phyloP scores from a whole-genome alignment of 37 sponge, comb jelly and placozoan species.

The Haliclona indistincta region DNA sequence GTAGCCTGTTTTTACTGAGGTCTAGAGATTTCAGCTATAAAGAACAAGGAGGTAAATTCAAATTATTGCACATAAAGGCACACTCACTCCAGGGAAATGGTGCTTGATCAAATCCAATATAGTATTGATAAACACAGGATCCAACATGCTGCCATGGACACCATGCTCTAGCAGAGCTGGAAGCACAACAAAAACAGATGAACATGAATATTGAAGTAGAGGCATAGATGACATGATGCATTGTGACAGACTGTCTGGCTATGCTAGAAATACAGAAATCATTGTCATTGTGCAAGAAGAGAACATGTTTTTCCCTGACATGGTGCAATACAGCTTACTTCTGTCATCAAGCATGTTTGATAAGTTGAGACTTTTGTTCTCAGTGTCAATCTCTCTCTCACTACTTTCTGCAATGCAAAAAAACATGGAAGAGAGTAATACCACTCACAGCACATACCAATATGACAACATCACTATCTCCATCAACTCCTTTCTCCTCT shows the following conservation, averaged over 20 bases:
- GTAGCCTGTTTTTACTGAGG: slow-evolving; percentile 54
- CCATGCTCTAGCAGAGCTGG: slow-evolving; percentile 38
- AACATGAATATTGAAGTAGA: background rate
- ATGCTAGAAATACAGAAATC: too few species aligned
- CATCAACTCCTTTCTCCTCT: background rate
- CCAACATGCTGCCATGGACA: slow-evolving; percentile 45
- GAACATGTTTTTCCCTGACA: too few species aligned
- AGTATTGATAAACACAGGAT: slow-evolving; percentile 34
- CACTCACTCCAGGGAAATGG: slow-evolving; percentile 59
- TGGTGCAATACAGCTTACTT: too few species aligned
- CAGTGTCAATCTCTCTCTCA: slow-evolving; percentile 41
- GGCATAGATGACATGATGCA: background rate
- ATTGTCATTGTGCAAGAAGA: too few species aligned
- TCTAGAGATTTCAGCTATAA: slow-evolving; percentile 45
- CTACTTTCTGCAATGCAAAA: slow-evolving; percentile 36
- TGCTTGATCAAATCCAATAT: slow-evolving; percentile 33
- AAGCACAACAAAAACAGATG: background rate
- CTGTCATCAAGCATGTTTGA: slow-evolving; percentile 61
- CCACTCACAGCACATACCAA: slow-evolving; percentile 25
- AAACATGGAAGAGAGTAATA: slow-evolving; percentile 2
- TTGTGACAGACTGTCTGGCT: too few species aligned
- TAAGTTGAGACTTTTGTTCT: slow-evolving; percentile 36
- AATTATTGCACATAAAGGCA: background rate
- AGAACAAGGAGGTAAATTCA: background rate
- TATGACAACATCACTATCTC: slow-evolving; percentile 19